Percentiles rank a stretch among this genome's conserved stretches.
Conservation (phyloP, 2,888 invertebrate species). For the Cyaniris semiargus region DNA sequence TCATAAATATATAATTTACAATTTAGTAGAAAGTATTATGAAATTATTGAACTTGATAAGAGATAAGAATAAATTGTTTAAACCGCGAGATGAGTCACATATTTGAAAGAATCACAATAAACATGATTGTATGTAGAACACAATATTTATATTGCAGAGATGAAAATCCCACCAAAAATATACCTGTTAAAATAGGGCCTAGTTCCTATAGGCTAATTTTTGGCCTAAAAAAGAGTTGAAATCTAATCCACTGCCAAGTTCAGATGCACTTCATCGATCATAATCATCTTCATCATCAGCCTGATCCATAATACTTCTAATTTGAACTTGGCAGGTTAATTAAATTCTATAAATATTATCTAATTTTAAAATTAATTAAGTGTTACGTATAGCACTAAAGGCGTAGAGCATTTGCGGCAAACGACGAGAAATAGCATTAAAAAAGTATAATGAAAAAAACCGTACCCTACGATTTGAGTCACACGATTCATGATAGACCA, state of each 20-base stretch:
- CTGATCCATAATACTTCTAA: no score
- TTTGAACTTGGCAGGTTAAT: no score
- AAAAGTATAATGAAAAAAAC: neutral
- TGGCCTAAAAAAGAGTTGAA: no score
- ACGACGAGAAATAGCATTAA: neutral
- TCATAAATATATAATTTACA: no score
- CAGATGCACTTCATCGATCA: no score
- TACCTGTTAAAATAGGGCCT: neutral
- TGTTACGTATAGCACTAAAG: no score
- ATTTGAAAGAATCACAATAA: neutral
- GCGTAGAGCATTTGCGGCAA: neutral
- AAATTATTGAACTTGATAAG: neutral
- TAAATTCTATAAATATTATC: no score
- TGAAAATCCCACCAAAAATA: neutral
- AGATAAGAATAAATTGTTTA: neutral
- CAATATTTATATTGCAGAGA: neutral
- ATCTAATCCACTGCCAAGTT: no score
- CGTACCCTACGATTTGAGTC: neutral
- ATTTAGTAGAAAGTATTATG: neutral
- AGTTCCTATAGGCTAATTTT: no score
- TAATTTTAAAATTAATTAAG: no score
- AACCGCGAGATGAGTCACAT: neutral
- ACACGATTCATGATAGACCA: conserved; percentile 12
- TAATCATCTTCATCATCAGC: no score
- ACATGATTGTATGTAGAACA: neutral